Evolutionary conservation across 2,888 invertebrate species (phyloP).

Genomic region (Lumbricus terrestris): DNA sequence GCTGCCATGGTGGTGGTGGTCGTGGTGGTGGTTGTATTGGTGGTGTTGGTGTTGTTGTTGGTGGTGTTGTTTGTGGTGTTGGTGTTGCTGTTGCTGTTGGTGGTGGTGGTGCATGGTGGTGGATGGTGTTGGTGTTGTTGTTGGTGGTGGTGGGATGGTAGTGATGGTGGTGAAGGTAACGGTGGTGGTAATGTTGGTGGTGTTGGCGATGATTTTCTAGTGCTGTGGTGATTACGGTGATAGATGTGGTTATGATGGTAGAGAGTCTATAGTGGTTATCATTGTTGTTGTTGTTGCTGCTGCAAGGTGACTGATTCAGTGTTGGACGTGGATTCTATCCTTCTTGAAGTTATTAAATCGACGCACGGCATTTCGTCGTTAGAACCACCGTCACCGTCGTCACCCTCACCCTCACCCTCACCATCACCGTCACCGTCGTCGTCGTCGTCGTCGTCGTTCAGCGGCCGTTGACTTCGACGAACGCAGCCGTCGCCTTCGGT

Average conservation of each 20-base stretch:
- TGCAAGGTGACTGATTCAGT: background rate
- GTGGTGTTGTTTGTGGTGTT: background rate
- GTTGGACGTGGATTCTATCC: background rate
- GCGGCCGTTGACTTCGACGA: background rate
- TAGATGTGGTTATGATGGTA: no score
- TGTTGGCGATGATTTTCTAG: no score
- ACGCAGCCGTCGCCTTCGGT: background rate
- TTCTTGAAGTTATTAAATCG: conserved; percentile 3
- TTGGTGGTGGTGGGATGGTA: background rate
- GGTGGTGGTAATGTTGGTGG: no score
- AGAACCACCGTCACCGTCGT: background rate
- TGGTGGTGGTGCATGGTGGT: background rate
- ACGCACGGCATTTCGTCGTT: background rate
- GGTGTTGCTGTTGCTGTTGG: no score
- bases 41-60: background rate
- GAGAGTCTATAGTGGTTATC: no score
- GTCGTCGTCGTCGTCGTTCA: no score
- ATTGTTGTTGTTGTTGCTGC: background rate
- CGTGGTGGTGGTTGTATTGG: background rate
- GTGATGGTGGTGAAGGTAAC: background rate
- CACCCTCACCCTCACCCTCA: no score
- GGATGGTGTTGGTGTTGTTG: background rate
- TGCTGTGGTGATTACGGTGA: no score
- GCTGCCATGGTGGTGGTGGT: no score
- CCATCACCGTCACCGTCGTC: no score